phyloP scores from a whole-genome alignment of 2,797 vertebrate species.

The Scleropages formosus region DNA sequence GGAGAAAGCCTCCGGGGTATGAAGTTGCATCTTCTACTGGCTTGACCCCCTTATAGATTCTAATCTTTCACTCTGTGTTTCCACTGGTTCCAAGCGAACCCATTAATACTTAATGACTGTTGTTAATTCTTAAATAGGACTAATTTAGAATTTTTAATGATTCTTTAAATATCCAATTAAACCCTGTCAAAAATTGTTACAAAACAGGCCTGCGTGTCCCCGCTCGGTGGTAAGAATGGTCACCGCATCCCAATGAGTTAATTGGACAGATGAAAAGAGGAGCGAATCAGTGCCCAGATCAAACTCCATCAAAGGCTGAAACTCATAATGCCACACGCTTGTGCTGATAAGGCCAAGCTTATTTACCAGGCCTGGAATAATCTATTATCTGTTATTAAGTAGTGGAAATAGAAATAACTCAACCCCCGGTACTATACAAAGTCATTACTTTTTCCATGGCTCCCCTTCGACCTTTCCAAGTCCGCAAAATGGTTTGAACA shows the following conservation, averaged over 20 bases:
- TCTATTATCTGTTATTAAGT: slow-evolving; percentile 34
- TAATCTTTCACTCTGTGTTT: slow-evolving; percentile 85
- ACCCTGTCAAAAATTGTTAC: slow-evolving; percentile 81
- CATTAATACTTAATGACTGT: slow-evolving; percentile 93
- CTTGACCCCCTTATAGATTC: slow-evolving; percentile 82
- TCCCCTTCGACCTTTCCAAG: no score
- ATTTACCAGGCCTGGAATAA: slow-evolving; percentile 34
- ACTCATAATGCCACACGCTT: slow-evolving; percentile 21
- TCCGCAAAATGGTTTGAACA: no score
- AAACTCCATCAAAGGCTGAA: slow-evolving; percentile 29
- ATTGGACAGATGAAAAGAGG: slow-evolving; percentile 37
- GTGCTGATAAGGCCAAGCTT: slow-evolving; percentile 30
- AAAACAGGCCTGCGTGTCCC: slow-evolving; percentile 30
- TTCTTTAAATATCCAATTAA: slow-evolving; percentile 88
- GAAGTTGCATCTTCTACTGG: slow-evolving; percentile 78
- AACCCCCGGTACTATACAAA: slow-evolving; percentile 19
- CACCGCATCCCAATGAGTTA: slow-evolving; percentile 34
- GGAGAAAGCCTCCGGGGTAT: slow-evolving; percentile 36
- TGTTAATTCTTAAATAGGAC: slow-evolving; percentile 87
- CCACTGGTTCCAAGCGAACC: slow-evolving; percentile 77
- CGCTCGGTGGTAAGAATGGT: slow-evolving; percentile 43
- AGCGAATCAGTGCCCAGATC: slow-evolving; percentile 29
- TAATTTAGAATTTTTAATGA: slow-evolving; percentile 88
- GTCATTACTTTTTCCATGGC: not conserved
- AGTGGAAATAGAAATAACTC: slow-evolving; percentile 11